A percentile compares a stretch with the other conserved stretches of the same genome.
phyloP scores from a whole-genome alignment of 2,888 invertebrate genomes.

The Pterostichus niger region DNA sequence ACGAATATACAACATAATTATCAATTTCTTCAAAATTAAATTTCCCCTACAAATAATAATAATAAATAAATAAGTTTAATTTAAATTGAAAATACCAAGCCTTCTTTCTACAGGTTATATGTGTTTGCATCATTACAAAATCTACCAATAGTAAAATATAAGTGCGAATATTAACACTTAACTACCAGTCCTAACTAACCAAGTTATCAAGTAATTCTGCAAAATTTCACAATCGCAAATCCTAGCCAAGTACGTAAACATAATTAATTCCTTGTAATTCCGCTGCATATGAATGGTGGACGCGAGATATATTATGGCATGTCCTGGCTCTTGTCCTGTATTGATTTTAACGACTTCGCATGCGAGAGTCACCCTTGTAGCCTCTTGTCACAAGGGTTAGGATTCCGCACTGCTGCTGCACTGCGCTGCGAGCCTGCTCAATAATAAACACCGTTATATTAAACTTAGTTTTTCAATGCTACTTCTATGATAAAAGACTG shows the following conservation, averaged over 20 bases:
- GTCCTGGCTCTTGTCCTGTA: conserved; percentile 76
- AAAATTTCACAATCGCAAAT: neutral
- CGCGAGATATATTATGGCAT: conserved; percentile 77
- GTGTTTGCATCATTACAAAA: no score
- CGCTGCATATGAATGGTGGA: conserved; percentile 75
- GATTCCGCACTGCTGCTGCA: conserved; percentile 72
- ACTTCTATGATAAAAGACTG: conserved; percentile 61
- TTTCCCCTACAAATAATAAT: no score
- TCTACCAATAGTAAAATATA: no score
- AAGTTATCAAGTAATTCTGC: neutral
- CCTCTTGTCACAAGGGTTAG: neutral
- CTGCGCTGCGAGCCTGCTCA: conserved; percentile 69
- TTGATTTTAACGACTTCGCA: conserved; percentile 76
- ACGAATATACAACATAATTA: no score
- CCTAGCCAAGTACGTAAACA: neutral
- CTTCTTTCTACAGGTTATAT: no score
- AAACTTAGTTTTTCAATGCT: conserved; percentile 70
- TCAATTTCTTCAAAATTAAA: no score
- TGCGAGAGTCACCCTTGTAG: conserved; percentile 74
- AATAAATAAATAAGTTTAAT: no score
- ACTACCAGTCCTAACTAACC: neutral
- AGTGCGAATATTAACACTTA: no score
- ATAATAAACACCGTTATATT: conserved; percentile 75
- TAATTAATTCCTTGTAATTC: conserved; percentile 65
- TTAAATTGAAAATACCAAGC: no score